phyloP scores from a whole-genome alignment of 2,888 invertebrate species.

The Endotricha flammealis region DNA sequence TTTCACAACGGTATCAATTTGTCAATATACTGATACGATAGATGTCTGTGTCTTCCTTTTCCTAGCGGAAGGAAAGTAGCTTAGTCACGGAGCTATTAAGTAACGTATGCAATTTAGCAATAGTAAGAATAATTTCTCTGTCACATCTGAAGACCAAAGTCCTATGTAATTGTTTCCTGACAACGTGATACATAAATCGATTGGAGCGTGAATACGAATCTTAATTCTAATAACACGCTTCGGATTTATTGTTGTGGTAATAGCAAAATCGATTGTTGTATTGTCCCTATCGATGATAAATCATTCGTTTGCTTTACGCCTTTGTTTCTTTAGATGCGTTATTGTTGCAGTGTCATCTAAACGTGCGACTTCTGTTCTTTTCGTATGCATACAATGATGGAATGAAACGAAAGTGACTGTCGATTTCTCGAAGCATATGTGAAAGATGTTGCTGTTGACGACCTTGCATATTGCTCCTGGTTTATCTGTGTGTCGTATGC shows the following conservation, averaged over 20 bases:
- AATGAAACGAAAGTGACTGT: too few species aligned
- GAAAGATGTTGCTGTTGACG: too few species aligned
- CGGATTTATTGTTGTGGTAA: slow-evolving; percentile 46
- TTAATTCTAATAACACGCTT: slow-evolving; percentile 40
- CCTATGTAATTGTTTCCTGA: slow-evolving; percentile 51
- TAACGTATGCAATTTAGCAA: slow-evolving; percentile 41
- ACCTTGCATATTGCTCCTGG: too few species aligned
- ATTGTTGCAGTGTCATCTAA: too few species aligned
- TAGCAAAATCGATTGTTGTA: slow-evolving; percentile 52
- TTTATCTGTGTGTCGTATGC: too few species aligned
- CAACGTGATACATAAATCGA: slow-evolving; percentile 58
- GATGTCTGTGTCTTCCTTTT: slow-evolving; percentile 29
- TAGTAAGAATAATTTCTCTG: slow-evolving; percentile 46
- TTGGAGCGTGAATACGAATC: slow-evolving; percentile 43
- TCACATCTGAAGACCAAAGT: slow-evolving; percentile 37
- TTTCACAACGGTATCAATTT: not conserved
- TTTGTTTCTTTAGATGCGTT: slow-evolving; percentile 20
- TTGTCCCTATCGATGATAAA: slow-evolving; percentile 46
- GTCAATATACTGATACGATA: slow-evolving; percentile 24
- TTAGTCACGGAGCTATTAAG: slow-evolving; percentile 43
- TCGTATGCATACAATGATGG: too few species aligned
- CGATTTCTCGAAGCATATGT: too few species aligned
- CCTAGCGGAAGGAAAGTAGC: slow-evolving; percentile 45
- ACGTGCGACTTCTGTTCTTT: too few species aligned
- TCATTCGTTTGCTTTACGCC: slow-evolving; percentile 31